Evolutionary conservation across 2,113 vertebrate species (phyloP).

Genomic region (Coptodon rendalli): DNA sequence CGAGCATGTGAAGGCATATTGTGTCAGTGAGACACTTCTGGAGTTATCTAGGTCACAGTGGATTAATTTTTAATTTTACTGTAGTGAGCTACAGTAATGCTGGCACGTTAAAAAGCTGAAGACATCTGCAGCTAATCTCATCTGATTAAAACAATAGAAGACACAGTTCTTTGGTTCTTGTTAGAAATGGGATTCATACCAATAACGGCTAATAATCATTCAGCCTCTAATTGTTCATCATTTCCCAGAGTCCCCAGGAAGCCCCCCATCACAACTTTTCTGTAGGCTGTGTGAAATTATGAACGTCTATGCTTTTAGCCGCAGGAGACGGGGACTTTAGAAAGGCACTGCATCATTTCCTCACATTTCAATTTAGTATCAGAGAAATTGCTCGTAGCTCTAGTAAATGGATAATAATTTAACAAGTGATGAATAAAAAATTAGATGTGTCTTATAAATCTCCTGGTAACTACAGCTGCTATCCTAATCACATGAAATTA

Average conservation of each 20-base stretch:
- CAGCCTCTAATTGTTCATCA: not conserved
- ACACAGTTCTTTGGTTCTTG: not conserved
- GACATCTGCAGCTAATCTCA: not conserved
- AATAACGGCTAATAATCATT: not conserved
- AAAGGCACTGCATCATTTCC: not conserved
- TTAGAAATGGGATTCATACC: not conserved
- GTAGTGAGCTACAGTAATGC: not conserved
- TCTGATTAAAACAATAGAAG: not conserved
- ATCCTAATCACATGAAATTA: not conserved
- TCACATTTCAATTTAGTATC: not conserved
- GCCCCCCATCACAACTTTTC: not conserved
- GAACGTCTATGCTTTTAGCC: not conserved
- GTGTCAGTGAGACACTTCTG: not conserved
- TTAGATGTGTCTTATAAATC: not conserved
- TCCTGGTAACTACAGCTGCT: not conserved
- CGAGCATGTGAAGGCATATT: not conserved
- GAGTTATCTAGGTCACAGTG: slow-evolving; percentile 38
- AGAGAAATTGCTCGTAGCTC: not conserved
- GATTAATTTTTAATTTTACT: slow-evolving; percentile 38
- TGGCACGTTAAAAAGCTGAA: not conserved
- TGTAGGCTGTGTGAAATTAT: not conserved
- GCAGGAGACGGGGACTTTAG: not conserved
- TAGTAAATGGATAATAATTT: not conserved
- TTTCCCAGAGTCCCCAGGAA: not conserved
- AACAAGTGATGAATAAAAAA: not conserved